Base-by-base conservation (phyloP, 2,888 invertebrate genomes). In the Ennomos quercinarius region DNA sequence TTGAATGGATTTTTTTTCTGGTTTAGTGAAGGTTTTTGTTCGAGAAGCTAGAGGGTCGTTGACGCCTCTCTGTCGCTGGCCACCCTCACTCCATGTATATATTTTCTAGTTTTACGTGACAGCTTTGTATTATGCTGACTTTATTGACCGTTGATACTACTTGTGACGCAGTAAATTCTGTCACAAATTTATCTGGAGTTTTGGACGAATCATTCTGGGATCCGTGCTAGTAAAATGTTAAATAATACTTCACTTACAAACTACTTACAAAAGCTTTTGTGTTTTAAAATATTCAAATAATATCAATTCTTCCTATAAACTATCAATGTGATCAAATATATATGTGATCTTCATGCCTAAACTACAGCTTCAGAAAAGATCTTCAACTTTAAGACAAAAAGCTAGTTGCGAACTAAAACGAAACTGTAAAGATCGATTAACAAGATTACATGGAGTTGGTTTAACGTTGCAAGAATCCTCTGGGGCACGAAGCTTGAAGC, bases 1-100 rank as follows among this genome's bases (percentile, higher is more conserved):
- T 74, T 77, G 75, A 81, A 83, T 77, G 69, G 74, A 78, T 78
- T 67, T 80, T 84, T 81, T 83, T 82, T 78, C 74, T 80, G 76
- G 75, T 78, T 77, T 78, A 77, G 71, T 73, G 70, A 63, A 73
- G 77, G 72, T 78, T 80, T 79, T 76, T 77, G 72, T 74, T 67
- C 60, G 59, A 71, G 64, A 69, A 73, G 73, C 67, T 69, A 54
- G 60, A 68, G 68, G 70, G 69, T 65, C 61, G 67, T 51, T 53
- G 57, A 61, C 70, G 55, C 67, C 68, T 62, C 27, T 64, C 67
- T 53, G 12, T 38, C 61, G 38, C 48, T 44, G 40, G 42, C 55
- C 46, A 37, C 60, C 0, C 60, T 47, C 46, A 55, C 43, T 46
- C 40, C 17, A 27, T 27, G 11, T 41, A 48, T 51, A 58, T 49